Evolutionary conservation across 2,888 invertebrate genomes (phyloP).

Genomic region (Hydrotaea cyrtoneurina): DNA sequence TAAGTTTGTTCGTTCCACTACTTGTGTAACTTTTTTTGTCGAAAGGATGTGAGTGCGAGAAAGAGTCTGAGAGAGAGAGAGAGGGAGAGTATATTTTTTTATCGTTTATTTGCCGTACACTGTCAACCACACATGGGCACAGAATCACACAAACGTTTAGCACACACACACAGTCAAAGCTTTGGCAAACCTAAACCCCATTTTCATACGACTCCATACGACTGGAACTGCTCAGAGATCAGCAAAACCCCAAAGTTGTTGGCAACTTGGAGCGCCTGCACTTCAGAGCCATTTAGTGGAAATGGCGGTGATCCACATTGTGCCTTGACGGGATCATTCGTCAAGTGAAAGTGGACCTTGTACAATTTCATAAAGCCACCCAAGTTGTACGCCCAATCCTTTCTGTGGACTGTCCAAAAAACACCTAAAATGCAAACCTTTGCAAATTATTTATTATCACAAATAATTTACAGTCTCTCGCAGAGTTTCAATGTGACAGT

Average conservation of each 20-base stretch:
- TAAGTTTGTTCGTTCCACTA: slow-evolving; percentile 33
- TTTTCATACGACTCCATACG: neutral
- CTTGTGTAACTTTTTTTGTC: neutral
- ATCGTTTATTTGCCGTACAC: slow-evolving; percentile 76
- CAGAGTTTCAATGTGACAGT: too few relatives aligned
- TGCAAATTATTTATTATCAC: too few relatives aligned
- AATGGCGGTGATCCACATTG: too few relatives aligned
- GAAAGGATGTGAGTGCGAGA: slow-evolving; percentile 7
- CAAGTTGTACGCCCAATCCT: too few relatives aligned
- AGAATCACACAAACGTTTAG: slow-evolving; percentile 18
- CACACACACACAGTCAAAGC: slow-evolving; percentile 23
- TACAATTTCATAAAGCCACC: too few relatives aligned
- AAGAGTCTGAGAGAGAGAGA: neutral
- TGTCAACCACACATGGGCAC: slow-evolving; percentile 68
- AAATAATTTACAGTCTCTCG: too few relatives aligned
- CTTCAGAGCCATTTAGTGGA: slow-evolving; percentile 7
- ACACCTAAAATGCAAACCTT: too few relatives aligned
- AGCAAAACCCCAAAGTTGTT: neutral
- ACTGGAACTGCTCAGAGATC: too few relatives aligned
- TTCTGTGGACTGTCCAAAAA: too few relatives aligned
- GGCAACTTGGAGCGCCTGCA: neutral
- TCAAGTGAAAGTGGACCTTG: too few relatives aligned
- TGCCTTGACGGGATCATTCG: too few relatives aligned
- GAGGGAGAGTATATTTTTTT: slow-evolving; percentile 70
- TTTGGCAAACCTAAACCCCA: neutral